Evolutionary conservation across 2,888 invertebrate species (phyloP), one percentile per base, ranked within the genome.

Genomic region (Drosophila parthenogenetica): DNA sequence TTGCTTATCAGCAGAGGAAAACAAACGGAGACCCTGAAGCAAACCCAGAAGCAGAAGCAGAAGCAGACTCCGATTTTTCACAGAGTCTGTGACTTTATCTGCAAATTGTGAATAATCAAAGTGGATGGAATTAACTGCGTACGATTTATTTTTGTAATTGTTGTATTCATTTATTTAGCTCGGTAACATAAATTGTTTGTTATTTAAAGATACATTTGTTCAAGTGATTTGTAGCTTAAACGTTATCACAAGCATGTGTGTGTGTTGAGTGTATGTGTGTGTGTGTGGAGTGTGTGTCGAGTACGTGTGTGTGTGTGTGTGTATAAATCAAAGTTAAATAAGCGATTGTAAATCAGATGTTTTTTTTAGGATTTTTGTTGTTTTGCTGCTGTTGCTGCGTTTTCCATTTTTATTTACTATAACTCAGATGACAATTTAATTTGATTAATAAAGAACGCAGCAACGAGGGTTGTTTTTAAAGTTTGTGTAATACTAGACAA

Each of bases 151-250:
- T 29, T 29, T 29, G 29, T 29, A 8, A 13, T 64, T 65, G 40
- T 77, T 80, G 50, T 69, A 54, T 76, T 72, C 76, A 69, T 73
- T 77, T 77, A 67, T 69, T 69, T 73, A 73, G 69, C 57, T 76
- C 57, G 68, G 74, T 86, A 86, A 81, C 68, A 69, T 83, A 83
- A 29, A 29, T 29, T 29, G 29, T 29, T 29, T 29, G 29, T 29
- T 29, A 65, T 81, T 78, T 82, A 79, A 74, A 83, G 83, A 82
- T 85, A 83, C 67, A 80, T 73, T 85, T 78, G 75, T 72, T 81
- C 64, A 69, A 67, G 69, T 64, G 77, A 77, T 73, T 29, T 68
- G 68, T 65, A 46, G 85, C 79, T 84, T 82, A 77, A 82, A 69
- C 77, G 50, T 78, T 83, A 83, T 83, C 83, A 83, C 86, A 86